phyloP scores from a whole-genome alignment of 1,140 invertebrate species.

The Drosophila obscura region DNA sequence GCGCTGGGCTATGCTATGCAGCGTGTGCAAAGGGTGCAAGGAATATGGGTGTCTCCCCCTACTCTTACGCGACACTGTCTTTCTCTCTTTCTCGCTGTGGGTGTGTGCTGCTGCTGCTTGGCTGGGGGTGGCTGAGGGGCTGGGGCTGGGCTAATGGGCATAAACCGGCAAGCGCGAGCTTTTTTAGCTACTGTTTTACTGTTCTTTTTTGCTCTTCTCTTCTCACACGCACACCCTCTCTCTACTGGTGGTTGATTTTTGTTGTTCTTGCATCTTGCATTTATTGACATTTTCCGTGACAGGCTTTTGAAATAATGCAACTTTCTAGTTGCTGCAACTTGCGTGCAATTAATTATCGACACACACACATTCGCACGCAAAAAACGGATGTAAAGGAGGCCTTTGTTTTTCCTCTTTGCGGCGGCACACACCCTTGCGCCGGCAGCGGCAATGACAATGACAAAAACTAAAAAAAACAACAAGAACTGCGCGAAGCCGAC shows the following conservation, averaged over 20 bases:
- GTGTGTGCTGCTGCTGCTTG: constrained; percentile 12
- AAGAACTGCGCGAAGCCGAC: constrained; percentile 59
- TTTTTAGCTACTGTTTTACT: constrained; percentile 61
- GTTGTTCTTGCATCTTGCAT: constrained; percentile 58
- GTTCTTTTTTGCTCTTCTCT: constrained; percentile 29
- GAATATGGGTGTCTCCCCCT: constrained; percentile 1
- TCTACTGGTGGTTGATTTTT: constrained; percentile 74
- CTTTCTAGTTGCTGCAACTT: constrained; percentile 41
- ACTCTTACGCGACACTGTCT: too few species aligned
- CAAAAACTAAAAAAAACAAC: constrained; percentile 46
- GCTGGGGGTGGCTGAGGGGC: constrained; percentile 45
- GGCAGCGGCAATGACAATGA: constrained; percentile 63
- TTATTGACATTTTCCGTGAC: constrained; percentile 73
- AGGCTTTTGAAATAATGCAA: constrained; percentile 38
- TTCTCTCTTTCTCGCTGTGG: constrained; percentile 3
- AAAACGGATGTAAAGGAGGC: constrained; percentile 52
- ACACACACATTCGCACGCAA: constrained; percentile 6
- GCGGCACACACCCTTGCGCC: constrained; percentile 73
- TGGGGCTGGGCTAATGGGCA: background rate
- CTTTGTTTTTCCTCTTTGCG: constrained; percentile 28
- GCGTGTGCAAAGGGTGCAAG: constrained; percentile 48
- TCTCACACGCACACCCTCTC: constrained; percentile 29
- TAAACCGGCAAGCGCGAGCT: constrained; percentile 42
- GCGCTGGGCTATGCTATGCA: constrained; percentile 12
- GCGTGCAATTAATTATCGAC: constrained; percentile 70